Conservation (phyloP, 2,888 invertebrate genomes). For the Deilephila porcellus region DNA sequence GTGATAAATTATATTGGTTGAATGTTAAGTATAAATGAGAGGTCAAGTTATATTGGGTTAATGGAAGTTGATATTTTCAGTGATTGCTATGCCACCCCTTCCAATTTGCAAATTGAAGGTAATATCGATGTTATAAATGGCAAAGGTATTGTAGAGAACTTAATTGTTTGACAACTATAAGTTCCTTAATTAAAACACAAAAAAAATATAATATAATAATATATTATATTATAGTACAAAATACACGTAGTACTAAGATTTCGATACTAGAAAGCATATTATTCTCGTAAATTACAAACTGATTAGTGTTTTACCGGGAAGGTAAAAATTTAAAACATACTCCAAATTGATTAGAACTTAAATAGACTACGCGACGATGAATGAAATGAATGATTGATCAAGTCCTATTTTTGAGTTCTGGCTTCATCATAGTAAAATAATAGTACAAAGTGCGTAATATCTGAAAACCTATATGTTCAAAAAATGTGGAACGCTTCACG, state of each 20-base stretch:
- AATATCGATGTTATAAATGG: slow-evolving; percentile 46
- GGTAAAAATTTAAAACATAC: too few species aligned
- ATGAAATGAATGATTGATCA: too few species aligned
- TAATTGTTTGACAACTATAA: background rate
- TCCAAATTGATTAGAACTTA: too few species aligned
- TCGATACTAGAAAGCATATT: too few species aligned
- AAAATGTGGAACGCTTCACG: slow-evolving; percentile 32
- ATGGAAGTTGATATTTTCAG: slow-evolving; percentile 65
- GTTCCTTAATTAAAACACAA: too few species aligned
- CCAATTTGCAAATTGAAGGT: slow-evolving; percentile 62
- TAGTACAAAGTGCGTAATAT: too few species aligned
- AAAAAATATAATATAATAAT: too few species aligned
- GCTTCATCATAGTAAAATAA: background rate
- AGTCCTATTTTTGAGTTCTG: background rate
- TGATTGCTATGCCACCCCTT: slow-evolving; percentile 59
- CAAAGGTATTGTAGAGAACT: slow-evolving; percentile 41
- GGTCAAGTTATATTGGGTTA: slow-evolving; percentile 54
- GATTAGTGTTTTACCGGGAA: too few species aligned
- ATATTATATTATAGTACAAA: too few species aligned
- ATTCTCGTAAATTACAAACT: too few species aligned
- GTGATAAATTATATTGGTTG: slow-evolving; percentile 37
- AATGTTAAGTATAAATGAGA: slow-evolving; percentile 33
- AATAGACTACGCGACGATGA: too few species aligned
- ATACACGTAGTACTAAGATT: too few species aligned
- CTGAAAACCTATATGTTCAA: background rate